Percentiles rank a stretch among this genome's conserved stretches.
These are phyloP conservation scores for Lepeophtheirus nordmannii DNA, from an alignment of 2,888 invertebrate genomes.

Conservation along the genomic window DNA sequence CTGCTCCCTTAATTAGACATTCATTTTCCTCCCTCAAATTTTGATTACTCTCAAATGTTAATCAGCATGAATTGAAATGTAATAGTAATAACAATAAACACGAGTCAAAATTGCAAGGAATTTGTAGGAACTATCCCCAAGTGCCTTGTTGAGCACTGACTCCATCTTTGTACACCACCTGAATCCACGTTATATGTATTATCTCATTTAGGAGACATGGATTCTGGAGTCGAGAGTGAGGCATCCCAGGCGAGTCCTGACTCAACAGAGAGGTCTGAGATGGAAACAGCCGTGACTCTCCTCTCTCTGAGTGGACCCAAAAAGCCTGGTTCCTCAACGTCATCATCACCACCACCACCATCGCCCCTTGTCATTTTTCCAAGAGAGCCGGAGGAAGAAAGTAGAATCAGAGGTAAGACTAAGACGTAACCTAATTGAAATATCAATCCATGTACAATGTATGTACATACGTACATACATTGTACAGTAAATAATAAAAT, in stretches of 20 bases:
- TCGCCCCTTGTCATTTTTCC: neutral
- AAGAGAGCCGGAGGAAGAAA: slow-evolving; percentile 5
- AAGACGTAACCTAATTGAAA: neutral
- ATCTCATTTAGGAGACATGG: neutral
- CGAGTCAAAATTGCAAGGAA: too few species aligned
- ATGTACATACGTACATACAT: neutral
- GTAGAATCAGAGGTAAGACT: neutral
- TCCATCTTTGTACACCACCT: too few species aligned
- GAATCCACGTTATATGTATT: neutral
- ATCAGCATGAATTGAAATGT: too few species aligned
- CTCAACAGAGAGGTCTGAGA: slow-evolving; percentile 1
- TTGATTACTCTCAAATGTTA: too few species aligned
- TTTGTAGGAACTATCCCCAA: too few species aligned
- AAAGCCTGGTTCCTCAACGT: neutral
- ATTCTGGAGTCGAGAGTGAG: slow-evolving; percentile 2
- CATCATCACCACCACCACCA: too few species aligned
- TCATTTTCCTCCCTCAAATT: too few species aligned
- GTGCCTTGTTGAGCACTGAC: too few species aligned
- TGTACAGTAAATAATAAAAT: neutral
- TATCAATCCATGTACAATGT: neutral
- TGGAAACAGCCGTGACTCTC: neutral
- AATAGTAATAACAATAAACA: too few species aligned
- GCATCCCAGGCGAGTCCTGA: slow-evolving; percentile 3
- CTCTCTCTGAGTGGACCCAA: neutral
- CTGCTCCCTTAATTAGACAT: too few species aligned